phyloP scores from a whole-genome alignment of 2,113 vertebrate species.

The Ibidorhyncha struthersii region DNA sequence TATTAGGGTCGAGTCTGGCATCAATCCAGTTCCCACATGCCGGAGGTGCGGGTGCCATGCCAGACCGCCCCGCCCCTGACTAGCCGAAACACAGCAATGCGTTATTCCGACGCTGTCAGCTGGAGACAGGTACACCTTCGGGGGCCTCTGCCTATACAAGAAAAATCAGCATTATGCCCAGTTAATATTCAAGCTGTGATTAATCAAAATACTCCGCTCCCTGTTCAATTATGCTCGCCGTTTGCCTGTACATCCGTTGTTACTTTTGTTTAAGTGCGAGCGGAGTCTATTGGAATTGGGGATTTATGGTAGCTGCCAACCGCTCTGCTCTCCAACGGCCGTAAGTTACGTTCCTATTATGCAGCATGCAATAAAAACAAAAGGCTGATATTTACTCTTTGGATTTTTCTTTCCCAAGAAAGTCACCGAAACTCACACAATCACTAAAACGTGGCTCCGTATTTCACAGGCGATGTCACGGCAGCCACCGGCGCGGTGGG shows the following conservation, averaged over 20 bases:
- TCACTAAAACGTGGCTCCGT: neutral
- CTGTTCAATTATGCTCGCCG: neutral
- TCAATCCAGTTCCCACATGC: fast-evolving
- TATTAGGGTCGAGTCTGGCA: neutral
- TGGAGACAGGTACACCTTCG: neutral
- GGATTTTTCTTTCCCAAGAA: neutral
- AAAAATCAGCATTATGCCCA: neutral
- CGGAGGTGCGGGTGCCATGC: neutral
- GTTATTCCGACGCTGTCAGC: neutral
- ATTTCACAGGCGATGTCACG: neutral
- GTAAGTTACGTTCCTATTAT: constrained; percentile 32
- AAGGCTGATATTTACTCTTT: constrained; percentile 22
- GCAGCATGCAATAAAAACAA: constrained; percentile 2
- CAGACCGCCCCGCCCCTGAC: neutral
- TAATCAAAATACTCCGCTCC: neutral
- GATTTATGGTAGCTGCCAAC: constrained; percentile 48
- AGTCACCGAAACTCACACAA: neutral
- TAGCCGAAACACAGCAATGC: neutral
- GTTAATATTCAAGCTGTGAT: constrained; percentile 36
- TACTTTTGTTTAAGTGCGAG: constrained; percentile 17
- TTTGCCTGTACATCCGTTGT: neutral
- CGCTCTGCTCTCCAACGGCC: neutral
- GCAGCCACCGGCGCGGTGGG: neutral
- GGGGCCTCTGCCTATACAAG: neutral
- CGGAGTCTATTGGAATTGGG: neutral